Percentiles rank a stretch among this genome's conserved stretches.
These are phyloP conservation scores for Drosophila punjabiensis DNA, from an alignment of 1,140 invertebrate species.

Conservation along the genomic window DNA sequence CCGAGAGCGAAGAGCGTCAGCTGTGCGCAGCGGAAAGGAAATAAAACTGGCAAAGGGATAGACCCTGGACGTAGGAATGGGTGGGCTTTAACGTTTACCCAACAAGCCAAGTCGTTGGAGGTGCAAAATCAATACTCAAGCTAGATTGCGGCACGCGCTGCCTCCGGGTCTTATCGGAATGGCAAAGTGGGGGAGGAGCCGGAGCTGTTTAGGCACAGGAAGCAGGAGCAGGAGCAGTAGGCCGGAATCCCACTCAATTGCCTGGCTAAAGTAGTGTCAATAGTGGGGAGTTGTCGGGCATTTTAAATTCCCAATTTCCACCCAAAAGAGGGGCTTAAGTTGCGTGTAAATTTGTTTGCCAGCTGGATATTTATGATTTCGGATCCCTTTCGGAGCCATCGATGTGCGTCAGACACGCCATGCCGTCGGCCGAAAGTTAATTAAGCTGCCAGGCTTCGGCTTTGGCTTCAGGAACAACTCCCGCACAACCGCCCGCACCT, in stretches of 20 bases:
- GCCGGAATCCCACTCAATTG: constrained; percentile 51
- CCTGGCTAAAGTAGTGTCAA: constrained; percentile 53
- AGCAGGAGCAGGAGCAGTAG: neutral
- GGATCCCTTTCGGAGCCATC: constrained; percentile 12
- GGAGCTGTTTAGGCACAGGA: neutral
- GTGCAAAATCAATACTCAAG: constrained; percentile 74
- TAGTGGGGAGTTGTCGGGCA: constrained; percentile 16
- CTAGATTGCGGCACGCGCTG: constrained; percentile 51
- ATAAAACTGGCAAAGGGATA: constrained; percentile 54
- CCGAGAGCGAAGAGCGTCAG: constrained; percentile 40
- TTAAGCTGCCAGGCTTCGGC: constrained; percentile 63
- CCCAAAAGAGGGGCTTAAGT: constrained; percentile 12
- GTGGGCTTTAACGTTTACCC: constrained; percentile 1
- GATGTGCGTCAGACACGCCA: constrained; percentile 64
- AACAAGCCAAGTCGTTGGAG: constrained; percentile 25
- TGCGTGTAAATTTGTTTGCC: constrained; percentile 42
- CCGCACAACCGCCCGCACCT: constrained; percentile 6
- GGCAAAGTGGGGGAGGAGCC: constrained; percentile 34
- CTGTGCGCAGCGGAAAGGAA: constrained; percentile 46
- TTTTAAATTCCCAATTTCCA: constrained; percentile 29
- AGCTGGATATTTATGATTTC: constrained; percentile 69
- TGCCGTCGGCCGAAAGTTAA: constrained; percentile 48
- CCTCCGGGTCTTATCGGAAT: constrained; percentile 55
- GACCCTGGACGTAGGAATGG: constrained; percentile 29
- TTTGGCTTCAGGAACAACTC: neutral